phyloP scores from a whole-genome alignment of 1,140 invertebrate species.

The Drosophila bocqueti region DNA sequence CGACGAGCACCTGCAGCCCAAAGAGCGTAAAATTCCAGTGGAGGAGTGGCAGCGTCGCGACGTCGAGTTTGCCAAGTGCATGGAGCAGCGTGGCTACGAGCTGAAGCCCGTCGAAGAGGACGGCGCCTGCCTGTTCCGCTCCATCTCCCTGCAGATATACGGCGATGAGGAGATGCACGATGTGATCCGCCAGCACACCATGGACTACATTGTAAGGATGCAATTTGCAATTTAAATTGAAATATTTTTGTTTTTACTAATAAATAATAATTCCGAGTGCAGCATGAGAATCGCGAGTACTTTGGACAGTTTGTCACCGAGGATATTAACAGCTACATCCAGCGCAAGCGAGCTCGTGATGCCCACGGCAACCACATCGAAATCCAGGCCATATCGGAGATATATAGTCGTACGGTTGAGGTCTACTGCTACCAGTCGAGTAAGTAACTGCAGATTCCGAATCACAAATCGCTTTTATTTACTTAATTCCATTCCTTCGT shows the following conservation, averaged over 20 bases:
- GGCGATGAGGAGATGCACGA: slow-evolving; percentile 97
- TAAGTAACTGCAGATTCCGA: slow-evolving; percentile 77
- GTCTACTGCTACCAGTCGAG: slow-evolving; percentile 95
- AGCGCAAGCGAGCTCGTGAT: slow-evolving; percentile 91
- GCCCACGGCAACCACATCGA: slow-evolving; percentile 98
- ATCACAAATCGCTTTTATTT: not conserved
- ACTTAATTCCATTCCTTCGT: not conserved
- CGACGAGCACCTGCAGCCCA: slow-evolving; percentile 89
- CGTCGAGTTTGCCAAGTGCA: slow-evolving; percentile 89
- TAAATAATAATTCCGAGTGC: not conserved
- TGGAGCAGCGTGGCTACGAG: slow-evolving; percentile 90
- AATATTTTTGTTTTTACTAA: too few relatives aligned
- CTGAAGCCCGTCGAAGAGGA: slow-evolving; percentile 97
- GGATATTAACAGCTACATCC: slow-evolving; percentile 95
- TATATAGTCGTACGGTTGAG: slow-evolving; percentile 97
- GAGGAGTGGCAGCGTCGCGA: slow-evolving; percentile 89
- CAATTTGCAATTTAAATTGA: too few relatives aligned
- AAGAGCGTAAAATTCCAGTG: slow-evolving; percentile 86
- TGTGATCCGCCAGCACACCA: slow-evolving; percentile 93
- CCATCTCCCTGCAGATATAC: slow-evolving; percentile 96
- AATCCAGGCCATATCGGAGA: slow-evolving; percentile 97
- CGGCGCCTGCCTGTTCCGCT: slow-evolving; percentile 96
- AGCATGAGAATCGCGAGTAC: slow-evolving; percentile 93
- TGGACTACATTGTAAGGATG: slow-evolving; percentile 94
- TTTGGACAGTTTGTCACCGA: slow-evolving; percentile 98